These are phyloP conservation scores for Scaptomyza reducta DNA, from an alignment of 2,888 invertebrate genomes.

Conservation along the genomic window DNA sequence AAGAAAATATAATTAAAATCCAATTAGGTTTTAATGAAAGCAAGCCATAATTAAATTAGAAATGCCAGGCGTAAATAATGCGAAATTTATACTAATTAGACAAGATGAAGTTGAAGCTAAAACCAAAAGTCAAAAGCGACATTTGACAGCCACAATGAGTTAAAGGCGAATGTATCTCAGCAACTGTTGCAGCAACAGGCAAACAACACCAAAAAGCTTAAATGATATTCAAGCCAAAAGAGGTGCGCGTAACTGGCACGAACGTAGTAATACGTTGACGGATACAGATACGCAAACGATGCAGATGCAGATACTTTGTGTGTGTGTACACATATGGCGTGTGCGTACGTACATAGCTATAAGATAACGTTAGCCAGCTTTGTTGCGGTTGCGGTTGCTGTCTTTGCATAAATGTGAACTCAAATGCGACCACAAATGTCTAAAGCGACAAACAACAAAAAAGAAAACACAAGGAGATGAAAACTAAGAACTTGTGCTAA, in stretches of 20 bases:
- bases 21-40: conserved; percentile 76
- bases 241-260: conserved; percentile 44
- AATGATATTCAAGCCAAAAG: conserved; percentile 42
- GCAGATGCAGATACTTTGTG: conserved; percentile 29
- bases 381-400: conserved; percentile 63
- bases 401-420: conserved; percentile 39
- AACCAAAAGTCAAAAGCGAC: conserved; percentile 2
- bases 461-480: conserved; percentile 6
- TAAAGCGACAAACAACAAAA: conserved; percentile 30
- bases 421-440: conserved; percentile 53
- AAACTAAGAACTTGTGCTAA: conserved; percentile 70
- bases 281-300: conserved; percentile 36
- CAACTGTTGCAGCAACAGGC: conserved; percentile 4
- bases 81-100: conserved; percentile 71
- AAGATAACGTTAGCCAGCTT: conserved; percentile 71
- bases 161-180: not conserved
- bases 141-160: conserved; percentile 14
- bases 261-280: conserved; percentile 26
- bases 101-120: conserved; percentile 11
- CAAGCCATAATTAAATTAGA: conserved; percentile 72
- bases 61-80: conserved; percentile 66
- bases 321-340: conserved; percentile 48
- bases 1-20: conserved; percentile 70
- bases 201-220: conserved; percentile 20
- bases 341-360: conserved; percentile 58